A percentile compares a stretch with the other conserved stretches of the same genome.
Conservation (phyloP, 2,113 vertebrate genomes). For the Tor tambroides region DNA sequence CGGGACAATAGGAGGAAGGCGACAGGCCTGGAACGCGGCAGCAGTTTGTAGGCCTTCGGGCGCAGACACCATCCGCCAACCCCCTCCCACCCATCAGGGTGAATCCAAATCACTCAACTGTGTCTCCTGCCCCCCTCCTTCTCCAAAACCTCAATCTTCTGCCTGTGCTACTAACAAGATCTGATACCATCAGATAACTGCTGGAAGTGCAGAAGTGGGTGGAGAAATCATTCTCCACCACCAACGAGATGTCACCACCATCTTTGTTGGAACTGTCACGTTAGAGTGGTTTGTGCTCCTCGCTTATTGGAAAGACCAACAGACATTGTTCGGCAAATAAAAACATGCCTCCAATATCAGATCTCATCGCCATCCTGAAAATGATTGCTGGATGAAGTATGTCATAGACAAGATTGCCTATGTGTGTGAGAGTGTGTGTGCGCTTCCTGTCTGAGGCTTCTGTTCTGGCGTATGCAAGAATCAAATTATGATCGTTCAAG, state of each 20-base stretch:
- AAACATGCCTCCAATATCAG: conserved; percentile 59
- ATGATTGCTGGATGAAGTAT: conserved; percentile 57
- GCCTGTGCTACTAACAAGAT: conserved; percentile 60
- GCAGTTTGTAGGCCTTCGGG: conserved; percentile 39
- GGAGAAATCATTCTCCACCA: conserved; percentile 61
- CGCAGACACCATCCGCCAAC: conserved; percentile 19
- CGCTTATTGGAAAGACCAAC: conserved; percentile 60
- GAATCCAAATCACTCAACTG: conserved; percentile 54
- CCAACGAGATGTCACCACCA: conserved; percentile 54
- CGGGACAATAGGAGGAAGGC: conserved; percentile 62
- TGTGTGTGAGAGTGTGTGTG: conserved; percentile 14
- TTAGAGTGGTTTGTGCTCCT: conserved; percentile 60
- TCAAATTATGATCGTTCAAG: conserved; percentile 26
- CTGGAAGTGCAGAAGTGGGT: conserved; percentile 58
- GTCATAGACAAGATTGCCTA: conserved; percentile 39
- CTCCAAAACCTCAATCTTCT: conserved; percentile 51
- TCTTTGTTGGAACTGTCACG: conserved; percentile 62
- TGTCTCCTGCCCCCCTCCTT: conserved; percentile 40
- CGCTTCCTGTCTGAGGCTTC: neutral
- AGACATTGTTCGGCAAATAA: conserved; percentile 57
- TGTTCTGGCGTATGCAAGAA: neutral
- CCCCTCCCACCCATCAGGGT: neutral
- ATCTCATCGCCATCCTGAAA: conserved; percentile 56
- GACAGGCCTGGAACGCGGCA: conserved; percentile 20
- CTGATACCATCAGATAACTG: conserved; percentile 60